phyloP scores from a whole-genome alignment of 2,888 invertebrate species.

The Thalpophila matura region DNA sequence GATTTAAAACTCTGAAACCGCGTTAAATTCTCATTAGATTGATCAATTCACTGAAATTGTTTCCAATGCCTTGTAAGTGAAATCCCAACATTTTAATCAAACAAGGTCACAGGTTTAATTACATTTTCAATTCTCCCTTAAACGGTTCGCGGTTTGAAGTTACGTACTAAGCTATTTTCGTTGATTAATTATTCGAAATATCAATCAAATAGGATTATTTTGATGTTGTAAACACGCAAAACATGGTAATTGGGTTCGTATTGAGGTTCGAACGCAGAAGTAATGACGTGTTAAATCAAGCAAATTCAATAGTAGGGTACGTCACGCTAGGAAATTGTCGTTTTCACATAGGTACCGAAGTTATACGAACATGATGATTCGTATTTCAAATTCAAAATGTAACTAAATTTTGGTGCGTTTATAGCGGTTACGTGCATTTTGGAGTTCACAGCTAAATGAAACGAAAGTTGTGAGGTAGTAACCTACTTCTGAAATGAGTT shows the following conservation, averaged over 20 bases:
- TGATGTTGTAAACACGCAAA: slow-evolving; percentile 4
- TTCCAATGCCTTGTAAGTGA: slow-evolving; percentile 61
- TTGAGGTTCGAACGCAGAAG: slow-evolving; percentile 24
- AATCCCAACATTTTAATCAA: slow-evolving; percentile 68
- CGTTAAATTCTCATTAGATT: slow-evolving; percentile 67
- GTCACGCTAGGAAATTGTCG: slow-evolving; percentile 42
- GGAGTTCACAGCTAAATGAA: neutral
- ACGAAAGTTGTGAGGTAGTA: neutral
- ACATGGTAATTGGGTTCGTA: slow-evolving; percentile 31
- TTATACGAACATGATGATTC: slow-evolving; percentile 47
- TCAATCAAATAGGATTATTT: slow-evolving; percentile 26
- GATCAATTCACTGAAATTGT: slow-evolving; percentile 64
- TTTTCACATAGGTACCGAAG: slow-evolving; percentile 38
- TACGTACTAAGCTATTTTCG: slow-evolving; percentile 11
- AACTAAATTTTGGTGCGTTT: slow-evolving; percentile 1
- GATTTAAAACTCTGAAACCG: slow-evolving; percentile 43
- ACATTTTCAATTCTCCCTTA: slow-evolving; percentile 47
- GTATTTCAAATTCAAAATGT: slow-evolving; percentile 46
- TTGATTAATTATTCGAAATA: slow-evolving; percentile 39
- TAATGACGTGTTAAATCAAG: slow-evolving; percentile 52
- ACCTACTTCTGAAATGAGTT: neutral
- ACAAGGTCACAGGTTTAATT: slow-evolving; percentile 63
- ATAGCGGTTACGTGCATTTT: slow-evolving; percentile 2
- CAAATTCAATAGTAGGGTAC: slow-evolving; percentile 40
- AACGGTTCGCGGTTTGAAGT: slow-evolving; percentile 33